Evolutionary conservation across 2,113 vertebrate species (phyloP), one percentile per base, ranked within the genome.

Genomic region (Calidris pugnax): DNA sequence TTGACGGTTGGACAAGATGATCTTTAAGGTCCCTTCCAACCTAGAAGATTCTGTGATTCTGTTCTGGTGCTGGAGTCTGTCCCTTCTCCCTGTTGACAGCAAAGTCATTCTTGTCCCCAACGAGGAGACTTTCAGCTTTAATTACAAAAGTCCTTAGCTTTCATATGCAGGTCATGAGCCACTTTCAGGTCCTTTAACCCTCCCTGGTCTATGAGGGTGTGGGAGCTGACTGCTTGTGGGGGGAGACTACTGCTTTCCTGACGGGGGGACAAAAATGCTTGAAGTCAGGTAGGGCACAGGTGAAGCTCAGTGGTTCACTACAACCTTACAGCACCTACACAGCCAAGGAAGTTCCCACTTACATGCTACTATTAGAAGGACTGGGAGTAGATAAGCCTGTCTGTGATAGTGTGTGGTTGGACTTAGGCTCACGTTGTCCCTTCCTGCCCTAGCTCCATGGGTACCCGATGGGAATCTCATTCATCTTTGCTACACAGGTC

Each of bases 21-120:
- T n/a, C n/a, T n/a, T n/a, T n/a, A n/a, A n/a, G n/a, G n/a, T n/a
- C n/a, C n/a, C n/a, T n/a, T n/a, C n/a, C n/a, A n/a, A n/a, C n/a
- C n/a, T n/a, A n/a, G n/a, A n/a, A n/a, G n/a, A n/a, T n/a, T n/a
- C n/a, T n/a, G n/a, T n/a, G n/a, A n/a, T n/a, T n/a, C n/a, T n/a
- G n/a, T 89, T 85, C 64, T 81, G 71, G 57, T 87, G 93, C 81
- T 93, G 85, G 41, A 85, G 62, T 77, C 82, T 90, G 71, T 80
- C 75, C 66, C 89, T 74, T 62, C 50, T 83, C 87, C 55, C 45
- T 85, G 3, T 41, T 90, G 90, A 90, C 91, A 93, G 94, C 64
- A 80, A 76, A 47, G 22, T 92, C 12, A 1, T 83, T 79, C 67
- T 66, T 89, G 55, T 83, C 35, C 73, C 51, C 16, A 41, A 0